Conservation (phyloP, 2,888 invertebrate species). For the Metalampra italica region DNA sequence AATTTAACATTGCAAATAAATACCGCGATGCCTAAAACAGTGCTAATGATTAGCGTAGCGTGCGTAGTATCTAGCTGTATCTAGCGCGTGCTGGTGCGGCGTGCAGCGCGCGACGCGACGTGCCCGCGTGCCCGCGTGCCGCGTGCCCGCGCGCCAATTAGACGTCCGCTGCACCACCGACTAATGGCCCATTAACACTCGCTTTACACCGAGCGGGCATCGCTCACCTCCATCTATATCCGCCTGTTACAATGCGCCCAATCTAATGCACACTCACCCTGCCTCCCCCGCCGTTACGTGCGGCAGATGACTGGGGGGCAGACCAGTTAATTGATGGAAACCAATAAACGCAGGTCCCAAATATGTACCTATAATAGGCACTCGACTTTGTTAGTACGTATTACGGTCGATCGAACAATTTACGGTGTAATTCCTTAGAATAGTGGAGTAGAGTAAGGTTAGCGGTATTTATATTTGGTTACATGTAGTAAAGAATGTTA, state of each 20-base stretch:
- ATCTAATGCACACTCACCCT: constrained; percentile 21
- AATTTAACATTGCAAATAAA: constrained; percentile 3
- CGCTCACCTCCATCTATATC: constrained; percentile 47
- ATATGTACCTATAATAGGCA: constrained; percentile 17
- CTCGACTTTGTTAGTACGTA: constrained; percentile 20
- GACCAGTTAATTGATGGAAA: constrained; percentile 29
- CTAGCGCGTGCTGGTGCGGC: constrained; percentile 27
- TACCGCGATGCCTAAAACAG: constrained; percentile 30
- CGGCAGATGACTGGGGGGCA: constrained; percentile 24
- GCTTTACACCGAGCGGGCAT: constrained; percentile 52
- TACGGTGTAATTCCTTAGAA: too few species aligned
- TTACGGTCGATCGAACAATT: too few species aligned
- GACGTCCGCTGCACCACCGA: constrained; percentile 43
- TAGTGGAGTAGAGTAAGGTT: too few species aligned
- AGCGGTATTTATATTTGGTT: too few species aligned
- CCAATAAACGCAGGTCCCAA: constrained; percentile 35
- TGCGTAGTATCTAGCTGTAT: constrained; percentile 54
- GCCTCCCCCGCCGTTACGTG: constrained; percentile 20
- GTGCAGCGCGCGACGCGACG: constrained; percentile 14
- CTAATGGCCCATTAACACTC: constrained; percentile 74
- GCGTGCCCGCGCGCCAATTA: constrained; percentile 53
- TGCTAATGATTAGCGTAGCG: constrained; percentile 36
- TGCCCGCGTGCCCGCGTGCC: constrained; percentile 31
- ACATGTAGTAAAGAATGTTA: too few species aligned
- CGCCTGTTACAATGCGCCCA: constrained; percentile 16